Base-by-base conservation (phyloP, 1,140 invertebrate species). In the Pygmarrhopalites habei region DNA sequence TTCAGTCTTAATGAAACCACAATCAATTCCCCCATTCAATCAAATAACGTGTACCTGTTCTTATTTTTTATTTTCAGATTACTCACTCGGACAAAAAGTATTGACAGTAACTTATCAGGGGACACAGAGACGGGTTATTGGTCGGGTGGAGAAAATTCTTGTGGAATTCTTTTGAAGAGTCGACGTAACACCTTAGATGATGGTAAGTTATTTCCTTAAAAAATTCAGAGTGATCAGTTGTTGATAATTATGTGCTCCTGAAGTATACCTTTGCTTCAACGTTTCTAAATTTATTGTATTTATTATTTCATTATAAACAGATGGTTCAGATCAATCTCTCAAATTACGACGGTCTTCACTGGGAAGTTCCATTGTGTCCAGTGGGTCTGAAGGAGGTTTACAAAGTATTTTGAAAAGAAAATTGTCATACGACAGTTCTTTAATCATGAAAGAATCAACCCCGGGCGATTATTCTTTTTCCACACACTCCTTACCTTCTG, bases 281-380 rank as follows among this genome's bases (percentile, higher is more conserved):
- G n/a, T n/a, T n/a, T n/a, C n/a, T n/a, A n/a, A n/a, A n/a, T n/a
- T n/a, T n/a, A n/a, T n/a, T 29, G 30, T 17, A 28, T 53, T 61
- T 52, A 51, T 5, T 41, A 5, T 52, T 61, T 26, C n/a, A 43
- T n/a, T n/a, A n/a, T n/a, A n/a, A 14, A 14, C 21, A 44, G 49
- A 29, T 30, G 19, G 47, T 19, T 21, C 55, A 57, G 68, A 70
- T 29, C 53, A 66, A 23, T 64, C 51, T 32, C 46, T 70, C 17
- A 70, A 70, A 57, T 32, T 62, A 21, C 62, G 68, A 14, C 26
- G 68, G 57, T 17, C 79, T 79, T 61, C 72, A 66, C 51, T 70
- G 29, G 68, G 68, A n/a, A 67, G 60, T 46, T 28, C 62, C 29
- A 46, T 43, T 28, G 28, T 60, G 15, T 49, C 58, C 29, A 7